Conservation (phyloP, 2,888 invertebrate species). For the Mythimna albipuncta region DNA sequence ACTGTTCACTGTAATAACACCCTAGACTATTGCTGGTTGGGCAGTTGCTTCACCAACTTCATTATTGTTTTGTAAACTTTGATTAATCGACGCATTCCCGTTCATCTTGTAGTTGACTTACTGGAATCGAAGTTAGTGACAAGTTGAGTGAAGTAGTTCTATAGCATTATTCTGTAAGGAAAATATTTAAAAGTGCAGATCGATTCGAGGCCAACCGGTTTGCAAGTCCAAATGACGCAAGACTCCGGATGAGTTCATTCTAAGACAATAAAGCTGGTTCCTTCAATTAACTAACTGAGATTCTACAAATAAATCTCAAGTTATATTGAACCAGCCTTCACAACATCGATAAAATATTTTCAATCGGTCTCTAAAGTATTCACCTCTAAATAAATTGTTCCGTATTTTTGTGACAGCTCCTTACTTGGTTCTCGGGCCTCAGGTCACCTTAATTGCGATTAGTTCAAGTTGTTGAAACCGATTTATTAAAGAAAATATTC, state of each 20-base stretch:
- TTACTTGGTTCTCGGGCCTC: conserved; percentile 26
- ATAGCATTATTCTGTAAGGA: conserved; percentile 52
- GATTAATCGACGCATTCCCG: neutral
- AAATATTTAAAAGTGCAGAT: conserved; percentile 65
- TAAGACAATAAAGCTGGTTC: conserved; percentile 67
- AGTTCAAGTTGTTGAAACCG: conserved; percentile 49
- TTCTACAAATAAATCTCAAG: conserved; percentile 9
- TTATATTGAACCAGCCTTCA: neutral
- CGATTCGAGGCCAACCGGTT: conserved; percentile 75
- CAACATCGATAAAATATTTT: neutral
- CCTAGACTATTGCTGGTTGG: conserved; percentile 1
- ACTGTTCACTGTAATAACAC: conserved; percentile 45
- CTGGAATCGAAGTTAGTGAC: neutral
- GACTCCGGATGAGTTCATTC: conserved; percentile 80
- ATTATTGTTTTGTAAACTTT: conserved; percentile 9
- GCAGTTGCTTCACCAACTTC: conserved; percentile 6
- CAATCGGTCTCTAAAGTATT: neutral
- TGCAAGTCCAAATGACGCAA: conserved; percentile 76
- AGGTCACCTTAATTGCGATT: conserved; percentile 53
- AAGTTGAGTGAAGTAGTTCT: conserved; percentile 34
- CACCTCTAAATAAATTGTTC: conserved; percentile 1
- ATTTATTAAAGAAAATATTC: conserved; percentile 46
- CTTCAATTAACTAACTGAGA: conserved; percentile 17
- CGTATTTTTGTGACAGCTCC: conserved; percentile 26
- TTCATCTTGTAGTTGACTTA: neutral